Percentiles rank a stretch among this genome's conserved stretches.
phyloP scores from a whole-genome alignment of 2,888 invertebrate species.

The Drosophila dives region DNA sequence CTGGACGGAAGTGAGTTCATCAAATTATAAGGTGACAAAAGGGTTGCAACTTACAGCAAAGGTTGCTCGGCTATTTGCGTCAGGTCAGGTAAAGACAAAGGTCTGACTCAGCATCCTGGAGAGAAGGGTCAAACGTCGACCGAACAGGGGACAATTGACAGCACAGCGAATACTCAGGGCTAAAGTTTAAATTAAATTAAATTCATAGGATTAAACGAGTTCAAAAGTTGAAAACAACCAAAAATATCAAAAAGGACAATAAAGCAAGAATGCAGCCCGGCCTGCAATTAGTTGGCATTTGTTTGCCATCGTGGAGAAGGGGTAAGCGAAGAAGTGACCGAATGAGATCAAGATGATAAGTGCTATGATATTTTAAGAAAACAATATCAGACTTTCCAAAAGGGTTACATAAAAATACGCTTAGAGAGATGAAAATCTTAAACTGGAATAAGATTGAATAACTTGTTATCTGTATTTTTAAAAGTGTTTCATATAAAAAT shows the following conservation, averaged over 20 bases:
- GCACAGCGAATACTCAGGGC: conserved; percentile 46
- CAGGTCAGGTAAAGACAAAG: conserved; percentile 73
- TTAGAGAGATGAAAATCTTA: neutral
- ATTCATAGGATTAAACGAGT: conserved; percentile 67
- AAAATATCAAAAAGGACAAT: conserved; percentile 36
- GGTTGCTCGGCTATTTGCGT: conserved; percentile 22
- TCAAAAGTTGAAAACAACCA: conserved; percentile 62
- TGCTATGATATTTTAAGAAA: conserved; percentile 9
- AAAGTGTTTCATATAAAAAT: neutral
- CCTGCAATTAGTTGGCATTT: conserved; percentile 57
- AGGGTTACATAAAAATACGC: neutral
- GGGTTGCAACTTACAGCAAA: conserved; percentile 64
- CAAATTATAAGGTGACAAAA: conserved; percentile 76
- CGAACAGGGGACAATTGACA: conserved; percentile 56
- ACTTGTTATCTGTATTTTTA: neutral
- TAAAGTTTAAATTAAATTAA: conserved; percentile 77
- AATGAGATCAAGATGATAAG: conserved; percentile 20
- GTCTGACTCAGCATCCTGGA: conserved; percentile 32
- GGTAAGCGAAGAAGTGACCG: conserved; percentile 19
- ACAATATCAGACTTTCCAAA: neutral
- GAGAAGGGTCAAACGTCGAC: conserved; percentile 66
- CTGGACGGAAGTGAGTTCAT: conserved; percentile 73
- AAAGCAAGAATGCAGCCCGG: conserved; percentile 40
- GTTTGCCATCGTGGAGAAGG: conserved; percentile 17
- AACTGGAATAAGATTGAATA: neutral